Evolutionary conservation across 2,797 vertebrate genomes (phyloP).

Genomic region (Alca torda): DNA sequence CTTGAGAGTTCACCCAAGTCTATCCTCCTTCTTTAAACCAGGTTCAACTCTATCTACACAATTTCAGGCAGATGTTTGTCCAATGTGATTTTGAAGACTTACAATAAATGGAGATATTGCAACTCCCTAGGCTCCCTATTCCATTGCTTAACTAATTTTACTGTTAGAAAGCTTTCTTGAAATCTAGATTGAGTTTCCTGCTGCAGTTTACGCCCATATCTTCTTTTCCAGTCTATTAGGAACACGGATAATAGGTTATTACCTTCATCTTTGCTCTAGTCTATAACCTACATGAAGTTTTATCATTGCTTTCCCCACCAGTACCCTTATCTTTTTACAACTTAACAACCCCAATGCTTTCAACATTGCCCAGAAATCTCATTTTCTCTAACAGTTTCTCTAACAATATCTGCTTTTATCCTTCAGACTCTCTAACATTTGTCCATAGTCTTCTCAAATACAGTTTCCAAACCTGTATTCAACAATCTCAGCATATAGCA

Average conservation of each 20-base stretch:
- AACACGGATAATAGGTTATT: not conserved
- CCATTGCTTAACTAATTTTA: not conserved
- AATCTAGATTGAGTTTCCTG: not conserved
- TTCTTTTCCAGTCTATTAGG: constrained; percentile 1
- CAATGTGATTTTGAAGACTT: not conserved
- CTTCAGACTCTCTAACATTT: not conserved
- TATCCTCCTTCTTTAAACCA: not conserved
- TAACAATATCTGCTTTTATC: not conserved
- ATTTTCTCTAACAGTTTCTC: not conserved
- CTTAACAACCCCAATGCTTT: not conserved
- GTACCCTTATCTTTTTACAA: not conserved
- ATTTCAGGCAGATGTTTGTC: not conserved
- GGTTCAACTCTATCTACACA: not conserved
- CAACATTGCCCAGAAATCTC: not conserved
- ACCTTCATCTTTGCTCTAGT: not conserved
- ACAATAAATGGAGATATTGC: not conserved
- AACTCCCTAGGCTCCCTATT: not conserved
- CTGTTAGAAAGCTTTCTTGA: not conserved
- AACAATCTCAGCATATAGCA: not conserved
- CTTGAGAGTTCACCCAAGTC: not conserved
- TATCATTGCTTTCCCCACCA: not conserved
- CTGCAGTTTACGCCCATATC: not conserved
- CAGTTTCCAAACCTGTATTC: not conserved
- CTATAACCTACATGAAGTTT: constrained; percentile 11
- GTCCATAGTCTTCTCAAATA: not conserved